A percentile compares a stretch with the other conserved stretches of the same genome.
Conservation (phyloP, 2,113 vertebrate genomes). For the Hylia prasina region DNA sequence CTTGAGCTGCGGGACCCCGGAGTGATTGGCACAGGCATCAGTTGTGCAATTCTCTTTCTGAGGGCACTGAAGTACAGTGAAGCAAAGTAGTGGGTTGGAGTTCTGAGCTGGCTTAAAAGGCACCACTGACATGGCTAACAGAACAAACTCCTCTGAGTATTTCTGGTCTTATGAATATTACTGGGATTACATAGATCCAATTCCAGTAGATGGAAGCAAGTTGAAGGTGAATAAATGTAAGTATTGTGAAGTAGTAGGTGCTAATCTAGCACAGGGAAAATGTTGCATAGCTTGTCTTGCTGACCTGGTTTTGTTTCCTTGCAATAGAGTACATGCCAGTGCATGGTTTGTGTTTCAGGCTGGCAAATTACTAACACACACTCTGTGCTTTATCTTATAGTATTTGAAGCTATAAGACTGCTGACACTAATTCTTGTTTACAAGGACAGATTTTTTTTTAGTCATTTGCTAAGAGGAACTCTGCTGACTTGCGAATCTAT, state of each 20-base stretch:
- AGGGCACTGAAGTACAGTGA: not conserved
- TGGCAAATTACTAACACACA: not conserved
- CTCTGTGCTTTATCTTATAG: not conserved
- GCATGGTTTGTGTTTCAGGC: not conserved
- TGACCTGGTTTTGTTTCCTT: not conserved
- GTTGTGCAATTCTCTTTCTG: not conserved
- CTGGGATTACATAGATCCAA: constrained; percentile 84
- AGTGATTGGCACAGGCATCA: not conserved
- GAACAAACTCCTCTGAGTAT: constrained; percentile 57
- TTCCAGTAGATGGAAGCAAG: constrained; percentile 83
- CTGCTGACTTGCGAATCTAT: not conserved
- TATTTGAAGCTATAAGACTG: not conserved
- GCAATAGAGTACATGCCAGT: not conserved
- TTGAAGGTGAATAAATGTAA: constrained; percentile 88
- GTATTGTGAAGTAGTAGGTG: constrained; percentile 40
- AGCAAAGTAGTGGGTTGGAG: not conserved
- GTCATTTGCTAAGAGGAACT: not conserved
- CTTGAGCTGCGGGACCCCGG: constrained; percentile 2
- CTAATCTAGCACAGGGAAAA: not conserved
- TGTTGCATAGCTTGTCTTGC: not conserved
- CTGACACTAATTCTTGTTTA: not conserved
- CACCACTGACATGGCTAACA: constrained; percentile 55
- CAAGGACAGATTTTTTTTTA: not conserved
- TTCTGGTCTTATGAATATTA: constrained; percentile 83
- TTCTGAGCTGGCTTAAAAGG: constrained; percentile 17